These are phyloP conservation scores for Sula dactylatra DNA, from an alignment of 2,113 vertebrate species.

Conservation along the genomic window DNA sequence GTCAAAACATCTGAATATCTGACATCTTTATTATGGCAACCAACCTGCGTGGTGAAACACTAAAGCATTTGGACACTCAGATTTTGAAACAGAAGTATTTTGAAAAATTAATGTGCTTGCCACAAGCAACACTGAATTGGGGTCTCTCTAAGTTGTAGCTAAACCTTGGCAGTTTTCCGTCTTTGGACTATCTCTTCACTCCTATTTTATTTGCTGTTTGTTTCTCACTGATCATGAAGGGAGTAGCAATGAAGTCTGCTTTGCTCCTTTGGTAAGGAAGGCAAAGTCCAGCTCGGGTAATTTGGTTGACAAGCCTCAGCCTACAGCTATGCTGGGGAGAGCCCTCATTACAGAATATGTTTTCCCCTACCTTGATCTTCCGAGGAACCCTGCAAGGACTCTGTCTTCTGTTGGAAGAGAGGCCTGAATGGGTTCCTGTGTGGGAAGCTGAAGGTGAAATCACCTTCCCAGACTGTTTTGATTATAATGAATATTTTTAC, in stretches of 20 bases:
- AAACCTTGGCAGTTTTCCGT: background rate
- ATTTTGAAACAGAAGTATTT: background rate
- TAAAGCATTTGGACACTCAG: background rate
- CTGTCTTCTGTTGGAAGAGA: background rate
- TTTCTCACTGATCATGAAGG: background rate
- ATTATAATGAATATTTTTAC: background rate
- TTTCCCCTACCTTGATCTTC: background rate
- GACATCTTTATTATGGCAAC: background rate
- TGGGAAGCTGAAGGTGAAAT: background rate
- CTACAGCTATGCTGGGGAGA: background rate
- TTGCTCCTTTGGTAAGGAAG: background rate
- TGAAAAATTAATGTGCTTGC: background rate
- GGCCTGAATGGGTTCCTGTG: background rate
- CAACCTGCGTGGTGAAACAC: rapidly evolving
- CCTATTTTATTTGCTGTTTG: background rate
- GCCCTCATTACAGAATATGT: background rate
- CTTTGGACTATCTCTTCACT: background rate
- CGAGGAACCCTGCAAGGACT: background rate
- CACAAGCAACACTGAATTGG: background rate
- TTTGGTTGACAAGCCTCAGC: background rate
- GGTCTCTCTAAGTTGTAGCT: background rate
- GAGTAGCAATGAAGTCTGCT: background rate
- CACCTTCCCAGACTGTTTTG: background rate
- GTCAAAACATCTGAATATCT: background rate
- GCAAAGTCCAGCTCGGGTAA: background rate